phyloP scores from a whole-genome alignment of 2,797 vertebrate species.

The Melanotaenia parkinsoni region DNA sequence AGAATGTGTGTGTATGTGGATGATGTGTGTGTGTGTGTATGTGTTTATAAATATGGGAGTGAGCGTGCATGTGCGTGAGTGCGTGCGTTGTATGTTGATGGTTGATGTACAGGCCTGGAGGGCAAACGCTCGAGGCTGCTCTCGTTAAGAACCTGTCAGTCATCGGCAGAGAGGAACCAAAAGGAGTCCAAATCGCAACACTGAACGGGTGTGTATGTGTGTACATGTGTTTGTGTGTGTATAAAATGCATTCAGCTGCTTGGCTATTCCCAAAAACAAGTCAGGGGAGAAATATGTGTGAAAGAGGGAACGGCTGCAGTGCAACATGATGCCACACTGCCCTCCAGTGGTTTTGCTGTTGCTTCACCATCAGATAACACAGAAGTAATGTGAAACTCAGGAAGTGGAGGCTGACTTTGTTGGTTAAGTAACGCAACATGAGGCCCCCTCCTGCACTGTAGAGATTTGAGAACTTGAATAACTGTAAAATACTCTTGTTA shows the following conservation, averaged over 20 bases:
- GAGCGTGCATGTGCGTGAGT: constrained; percentile 38
- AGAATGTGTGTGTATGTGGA: constrained; percentile 17
- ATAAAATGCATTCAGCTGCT: constrained; percentile 71
- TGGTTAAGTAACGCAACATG: constrained; percentile 6
- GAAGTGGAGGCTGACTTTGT: constrained; percentile 24
- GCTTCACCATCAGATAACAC: constrained; percentile 13
- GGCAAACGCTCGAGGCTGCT: constrained; percentile 79
- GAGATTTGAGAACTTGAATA: neutral
- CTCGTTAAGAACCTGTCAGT: constrained; percentile 84
- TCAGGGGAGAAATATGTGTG: constrained; percentile 25
- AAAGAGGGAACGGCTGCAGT: constrained; percentile 1
- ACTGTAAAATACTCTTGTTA: constrained; percentile 10
- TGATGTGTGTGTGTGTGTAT: constrained; percentile 18
- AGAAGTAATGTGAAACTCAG: constrained; percentile 14
- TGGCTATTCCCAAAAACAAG: constrained; percentile 68
- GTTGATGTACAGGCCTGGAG: constrained; percentile 79
- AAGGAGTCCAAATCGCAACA: constrained; percentile 77
- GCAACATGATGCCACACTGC: constrained; percentile 79
- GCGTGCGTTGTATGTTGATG: constrained; percentile 75
- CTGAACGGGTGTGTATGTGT: constrained; percentile 50
- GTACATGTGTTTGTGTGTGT: constrained; percentile 58
- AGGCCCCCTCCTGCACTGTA: neutral
- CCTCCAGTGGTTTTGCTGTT: constrained; percentile 76
- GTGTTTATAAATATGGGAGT: constrained; percentile 51
- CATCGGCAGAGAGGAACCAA: constrained; percentile 78